Evolutionary conservation across 2,888 invertebrate genomes (phyloP), one percentile per base, ranked within the genome.

Genomic region (Caenorhabditis sp.): DNA sequence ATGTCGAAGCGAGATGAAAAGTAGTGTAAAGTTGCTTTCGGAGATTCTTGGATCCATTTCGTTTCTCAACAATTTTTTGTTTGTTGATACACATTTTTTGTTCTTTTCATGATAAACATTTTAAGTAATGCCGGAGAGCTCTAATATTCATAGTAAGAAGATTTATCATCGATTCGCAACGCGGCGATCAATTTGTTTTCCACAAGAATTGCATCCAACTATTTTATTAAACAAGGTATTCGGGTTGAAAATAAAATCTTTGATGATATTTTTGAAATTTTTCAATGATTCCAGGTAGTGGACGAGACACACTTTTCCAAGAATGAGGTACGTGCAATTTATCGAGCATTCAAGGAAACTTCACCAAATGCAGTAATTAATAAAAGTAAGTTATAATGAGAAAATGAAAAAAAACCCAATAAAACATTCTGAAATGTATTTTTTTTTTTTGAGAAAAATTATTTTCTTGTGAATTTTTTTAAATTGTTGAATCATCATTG

Each of bases 311-410:
- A 85, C 59, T 85, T 85, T 67, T 84, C 83, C 2, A 76, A 75
- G 64, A 81, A 82, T 56, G 85, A 85, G 59, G 78, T 85, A 7
- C 76, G 81, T 60, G 78, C 84, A 50, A 82, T 85, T 31, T 85
- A 85, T 70, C 63, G 85, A 59, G 81, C 82, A 0, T 85, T 85
- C 77, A 85, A 85, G 65, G 84, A 83, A 65, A 82, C 83, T 4
- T 80, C 84, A 1, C 84, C 84, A 4, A 85, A 80, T 57, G 84
- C 85, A n/a, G 79, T 84, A 20, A 83, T 85, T 49, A 80, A 82
- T 64, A 80, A 80, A 77, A 76, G 80, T 76, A 59, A 64, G 31
- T 25, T 20, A 23, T 53, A n/a, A 10, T 36, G 10, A 31, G 10
- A 31, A 31, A 31, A 4, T 31, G 31, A 31, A 31, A 7, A 10